Evolutionary conservation across 2,113 vertebrate species (phyloP), one percentile per base, ranked within the genome.

Genomic region (Perca fluviatilis): DNA sequence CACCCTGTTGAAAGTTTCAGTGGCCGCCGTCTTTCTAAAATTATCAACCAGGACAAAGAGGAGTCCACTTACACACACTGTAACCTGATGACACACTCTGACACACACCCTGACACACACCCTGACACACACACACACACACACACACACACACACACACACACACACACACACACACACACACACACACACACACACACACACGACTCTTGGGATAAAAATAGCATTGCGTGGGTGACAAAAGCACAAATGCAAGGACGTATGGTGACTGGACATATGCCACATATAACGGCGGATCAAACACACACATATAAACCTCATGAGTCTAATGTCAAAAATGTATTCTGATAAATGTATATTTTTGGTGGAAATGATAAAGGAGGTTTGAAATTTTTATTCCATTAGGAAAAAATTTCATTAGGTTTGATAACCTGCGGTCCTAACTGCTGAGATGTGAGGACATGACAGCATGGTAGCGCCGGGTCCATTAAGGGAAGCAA

Each of bases 1-100:
- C 87, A 84, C 68, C 19, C 87, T 88, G 92, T 83, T 95, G 94
- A 94, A 94, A 94, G 91, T 93, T 95, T 94, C 92, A 93, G 91
- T 88, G 91, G 85, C 73, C 79, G 84, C 71, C 79, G 66, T 85
- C 84, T 73, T 74, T 91, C 94, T 94, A 93, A 91, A 94, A 91
- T 93, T 89, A 93, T 93, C 92, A 82, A 74, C 54, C 67, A 70
- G 91, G 87, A 95, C 91, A 93, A 95, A 93, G 93, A 88, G 91
- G 92, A 92, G 92, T 95, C 91, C 82, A 84, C 86, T 95, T 95
- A 95, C 94, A 82, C 82, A 82, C 77, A 66, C 74, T 79, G 91
- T 85, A 93, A 94, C 87, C 73, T 70, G 91, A 93, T 62, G 74
- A 77, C 86, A 88, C 75, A 64, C 83, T 23, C 71, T 23, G 54